Percentiles rank a stretch among this genome's conserved stretches.
Evolutionary conservation across 92 coral and sea anemone species (phyloP).

Genomic region (Zoanthus gigantus): DNA sequence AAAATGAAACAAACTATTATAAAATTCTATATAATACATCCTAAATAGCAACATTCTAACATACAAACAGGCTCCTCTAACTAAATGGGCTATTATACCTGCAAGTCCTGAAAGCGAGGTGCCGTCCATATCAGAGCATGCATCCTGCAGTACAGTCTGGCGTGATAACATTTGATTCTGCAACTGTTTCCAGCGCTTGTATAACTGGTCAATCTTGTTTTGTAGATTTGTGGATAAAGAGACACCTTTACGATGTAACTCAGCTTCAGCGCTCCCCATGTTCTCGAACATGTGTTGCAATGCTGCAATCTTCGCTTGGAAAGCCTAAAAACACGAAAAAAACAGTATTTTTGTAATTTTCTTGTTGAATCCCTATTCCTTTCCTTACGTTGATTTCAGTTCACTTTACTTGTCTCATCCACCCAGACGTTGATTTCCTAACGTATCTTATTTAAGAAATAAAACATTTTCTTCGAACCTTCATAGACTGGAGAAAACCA

Average conservation of each 20-base stretch:
- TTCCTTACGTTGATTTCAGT: too few species aligned
- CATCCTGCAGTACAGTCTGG: constrained; percentile 94
- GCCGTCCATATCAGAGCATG: constrained; percentile 84
- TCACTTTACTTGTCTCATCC: too few species aligned
- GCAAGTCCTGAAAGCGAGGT: constrained; percentile 81
- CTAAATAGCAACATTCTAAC: too few species aligned
- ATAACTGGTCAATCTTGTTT: constrained; percentile 96
- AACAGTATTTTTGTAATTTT: too few species aligned
- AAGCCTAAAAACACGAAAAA: constrained; percentile 56
- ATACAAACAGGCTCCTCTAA: neutral
- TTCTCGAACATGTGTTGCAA: constrained; percentile 97
- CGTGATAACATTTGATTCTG: constrained; percentile 94
- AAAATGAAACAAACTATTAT: too few species aligned
- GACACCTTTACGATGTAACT: constrained; percentile 83
- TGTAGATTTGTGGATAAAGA: constrained; percentile 85
- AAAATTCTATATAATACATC: too few species aligned
- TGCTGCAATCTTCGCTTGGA: constrained; percentile 83
- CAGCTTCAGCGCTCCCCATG: constrained; percentile 90
- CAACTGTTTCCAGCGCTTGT: constrained; percentile 97
- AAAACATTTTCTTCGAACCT: too few species aligned
- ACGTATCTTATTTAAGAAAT: too few species aligned
- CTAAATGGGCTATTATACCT: constrained; percentile 55
- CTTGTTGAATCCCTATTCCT: too few species aligned
- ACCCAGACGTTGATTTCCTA: too few species aligned
- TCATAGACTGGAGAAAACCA: too few species aligned